Percentiles rank a stretch among this genome's conserved stretches.
These are phyloP conservation scores for Colaptes auratus DNA, from an alignment of 2,113 vertebrate genomes.

Conservation along the genomic window DNA sequence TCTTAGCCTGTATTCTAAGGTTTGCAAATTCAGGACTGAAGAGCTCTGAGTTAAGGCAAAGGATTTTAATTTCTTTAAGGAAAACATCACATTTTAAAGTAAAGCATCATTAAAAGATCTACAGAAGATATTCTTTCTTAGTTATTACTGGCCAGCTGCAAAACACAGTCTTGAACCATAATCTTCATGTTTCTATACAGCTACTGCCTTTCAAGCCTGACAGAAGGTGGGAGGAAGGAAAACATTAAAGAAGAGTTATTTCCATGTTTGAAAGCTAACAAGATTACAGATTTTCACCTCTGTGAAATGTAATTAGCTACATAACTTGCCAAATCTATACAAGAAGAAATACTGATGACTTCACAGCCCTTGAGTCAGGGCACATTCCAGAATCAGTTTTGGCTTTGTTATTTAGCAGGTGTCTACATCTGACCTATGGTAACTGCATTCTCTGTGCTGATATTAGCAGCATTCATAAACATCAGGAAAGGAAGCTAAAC, in stretches of 20 bases:
- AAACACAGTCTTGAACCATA: neutral
- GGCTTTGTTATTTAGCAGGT: neutral
- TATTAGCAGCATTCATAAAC: neutral
- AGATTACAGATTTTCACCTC: neutral
- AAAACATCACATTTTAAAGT: neutral
- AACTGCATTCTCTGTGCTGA: neutral
- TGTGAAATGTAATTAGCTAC: neutral
- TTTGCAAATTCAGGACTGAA: neutral
- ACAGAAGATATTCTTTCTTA: neutral
- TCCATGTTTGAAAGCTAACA: neutral
- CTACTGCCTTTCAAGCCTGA: neutral
- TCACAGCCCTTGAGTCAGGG: neutral
- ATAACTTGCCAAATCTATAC: neutral
- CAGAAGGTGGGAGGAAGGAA: neutral
- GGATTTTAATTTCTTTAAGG: neutral
- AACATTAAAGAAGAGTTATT: neutral
- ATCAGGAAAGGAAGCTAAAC: neutral
- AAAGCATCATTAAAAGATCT: neutral
- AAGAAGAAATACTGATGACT: neutral
- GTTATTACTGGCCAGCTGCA: neutral
- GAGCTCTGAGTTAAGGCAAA: neutral
- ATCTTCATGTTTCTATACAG: neutral
- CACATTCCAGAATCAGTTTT: neutral
- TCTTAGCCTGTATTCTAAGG: neutral
- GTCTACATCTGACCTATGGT: neutral